These are phyloP conservation scores for Hoplodrina blanda DNA, from an alignment of 2,888 invertebrate species.

Conservation along the genomic window DNA sequence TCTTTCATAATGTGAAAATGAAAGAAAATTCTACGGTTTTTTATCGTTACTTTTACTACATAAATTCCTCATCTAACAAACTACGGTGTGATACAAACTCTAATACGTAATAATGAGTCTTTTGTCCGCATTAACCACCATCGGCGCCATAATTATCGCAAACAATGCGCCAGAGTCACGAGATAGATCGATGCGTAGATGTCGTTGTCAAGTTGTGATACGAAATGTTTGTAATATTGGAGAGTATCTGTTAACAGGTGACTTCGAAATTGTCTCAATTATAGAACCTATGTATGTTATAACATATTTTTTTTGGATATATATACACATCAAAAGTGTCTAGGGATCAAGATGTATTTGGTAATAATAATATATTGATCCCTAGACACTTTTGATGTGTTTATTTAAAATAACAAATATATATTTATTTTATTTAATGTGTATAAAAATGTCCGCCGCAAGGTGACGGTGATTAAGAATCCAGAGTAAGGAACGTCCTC, in stretches of 20 bases:
- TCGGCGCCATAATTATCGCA: slow-evolving; percentile 68
- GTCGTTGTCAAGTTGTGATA: slow-evolving; percentile 49
- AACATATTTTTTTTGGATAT: too few relatives aligned
- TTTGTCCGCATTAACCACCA: slow-evolving; percentile 69
- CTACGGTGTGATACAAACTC: slow-evolving; percentile 68
- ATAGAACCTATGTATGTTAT: too few relatives aligned
- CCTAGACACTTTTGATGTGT: too few relatives aligned
- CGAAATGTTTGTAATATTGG: slow-evolving; percentile 20
- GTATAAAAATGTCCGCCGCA: too few relatives aligned
- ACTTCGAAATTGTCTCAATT: not conserved
- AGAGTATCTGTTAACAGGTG: not conserved
- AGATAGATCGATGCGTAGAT: slow-evolving; percentile 64
- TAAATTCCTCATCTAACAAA: not conserved
- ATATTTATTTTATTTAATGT: too few relatives aligned
- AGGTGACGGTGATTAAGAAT: too few relatives aligned
- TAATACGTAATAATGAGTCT: slow-evolving; percentile 69
- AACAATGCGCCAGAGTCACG: slow-evolving; percentile 73
- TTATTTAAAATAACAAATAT: too few relatives aligned
- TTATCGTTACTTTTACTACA: not conserved
- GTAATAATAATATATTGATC: too few relatives aligned
- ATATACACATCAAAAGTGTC: too few relatives aligned
- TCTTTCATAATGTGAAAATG: not conserved
- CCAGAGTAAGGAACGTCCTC: too few relatives aligned
- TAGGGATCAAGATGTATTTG: too few relatives aligned
- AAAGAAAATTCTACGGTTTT: not conserved